Percentiles rank a stretch among this genome's conserved stretches.
These are phyloP conservation scores for Lordiphosa fenestrarum DNA, from an alignment of 2,888 invertebrate genomes.

Conservation along the genomic window DNA sequence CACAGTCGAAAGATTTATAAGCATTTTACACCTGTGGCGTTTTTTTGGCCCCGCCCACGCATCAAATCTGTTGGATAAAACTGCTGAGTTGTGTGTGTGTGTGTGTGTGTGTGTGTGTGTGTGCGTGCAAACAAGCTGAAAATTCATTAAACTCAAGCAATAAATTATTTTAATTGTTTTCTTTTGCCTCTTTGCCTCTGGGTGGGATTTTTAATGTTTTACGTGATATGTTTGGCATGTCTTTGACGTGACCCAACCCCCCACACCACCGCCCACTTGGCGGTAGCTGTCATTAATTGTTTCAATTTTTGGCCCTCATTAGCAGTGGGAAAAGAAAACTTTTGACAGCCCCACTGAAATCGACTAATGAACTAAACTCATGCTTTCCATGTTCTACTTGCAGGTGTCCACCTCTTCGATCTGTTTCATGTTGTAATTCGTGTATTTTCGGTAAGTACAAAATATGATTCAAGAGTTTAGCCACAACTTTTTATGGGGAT, in stretches of 20 bases:
- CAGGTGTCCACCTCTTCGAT: constrained; percentile 64
- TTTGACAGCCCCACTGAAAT: constrained; percentile 46
- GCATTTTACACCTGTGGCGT: constrained; percentile 57
- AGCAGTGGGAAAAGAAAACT: constrained; percentile 29
- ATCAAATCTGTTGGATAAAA: constrained; percentile 24
- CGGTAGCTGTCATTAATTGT: constrained; percentile 37
- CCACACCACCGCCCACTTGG: background rate
- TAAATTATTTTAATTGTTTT: constrained; percentile 73
- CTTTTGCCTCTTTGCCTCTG: constrained; percentile 20
- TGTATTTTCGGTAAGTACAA: constrained; percentile 62
- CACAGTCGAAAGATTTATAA: constrained; percentile 47
- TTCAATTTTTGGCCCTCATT: constrained; percentile 30
- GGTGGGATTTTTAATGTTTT: constrained; percentile 3
- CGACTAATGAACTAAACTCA: constrained; percentile 25
- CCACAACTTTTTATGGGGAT: constrained; percentile 14
- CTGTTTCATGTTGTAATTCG: constrained; percentile 71
- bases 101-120: constrained; percentile 28
- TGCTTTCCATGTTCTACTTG: constrained; percentile 17
- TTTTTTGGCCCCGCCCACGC: constrained; percentile 3
- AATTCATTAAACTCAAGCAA: constrained; percentile 68
- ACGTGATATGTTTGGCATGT: constrained; percentile 28
- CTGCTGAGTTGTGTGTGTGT: constrained; percentile 22
- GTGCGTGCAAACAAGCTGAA: constrained; percentile 60
- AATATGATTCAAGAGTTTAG: background rate
- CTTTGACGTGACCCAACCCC: constrained; percentile 20